Percentiles rank a stretch among this genome's conserved stretches.
These are phyloP conservation scores for Drosophila elegans DNA, from an alignment of 1,140 invertebrate species.

Conservation along the genomic window DNA sequence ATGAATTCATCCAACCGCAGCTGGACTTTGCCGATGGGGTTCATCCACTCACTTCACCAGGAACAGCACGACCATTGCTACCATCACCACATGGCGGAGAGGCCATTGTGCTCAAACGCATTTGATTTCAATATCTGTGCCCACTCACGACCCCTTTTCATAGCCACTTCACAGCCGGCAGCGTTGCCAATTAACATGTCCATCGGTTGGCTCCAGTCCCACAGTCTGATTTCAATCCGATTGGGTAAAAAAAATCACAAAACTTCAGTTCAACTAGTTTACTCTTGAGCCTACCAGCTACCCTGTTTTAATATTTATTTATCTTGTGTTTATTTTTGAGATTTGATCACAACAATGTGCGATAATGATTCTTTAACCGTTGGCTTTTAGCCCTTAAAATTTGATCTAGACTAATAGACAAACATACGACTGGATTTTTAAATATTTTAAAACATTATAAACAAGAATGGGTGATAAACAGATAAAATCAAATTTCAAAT, in stretches of 20 bases:
- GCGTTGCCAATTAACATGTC: conserved; percentile 62
- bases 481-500: no score
- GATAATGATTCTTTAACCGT: no score
- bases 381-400: no score
- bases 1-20: conserved; percentile 76
- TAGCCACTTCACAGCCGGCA: conserved; percentile 15
- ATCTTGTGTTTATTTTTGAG: no score
- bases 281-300: not conserved
- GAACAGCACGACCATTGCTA: not conserved
- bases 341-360: no score
- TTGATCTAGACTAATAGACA: no score
- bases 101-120: conserved; percentile 47
- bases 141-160: not conserved
- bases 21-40: conserved; percentile 25
- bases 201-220: conserved; percentile 13
- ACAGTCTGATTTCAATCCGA: conserved; percentile 52
- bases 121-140: conserved; percentile 68
- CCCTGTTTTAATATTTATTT: not conserved
- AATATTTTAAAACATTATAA: no score
- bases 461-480: no score
- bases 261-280: not conserved
- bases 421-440: no score
- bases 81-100: not conserved
- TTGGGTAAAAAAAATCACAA: conserved; percentile 32
- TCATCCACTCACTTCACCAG: conserved; percentile 16